A percentile compares a stretch with the other conserved stretches of the same genome.
Conservation (phyloP, 2,888 invertebrate genomes). For the Omphaloscelis lunosa region DNA sequence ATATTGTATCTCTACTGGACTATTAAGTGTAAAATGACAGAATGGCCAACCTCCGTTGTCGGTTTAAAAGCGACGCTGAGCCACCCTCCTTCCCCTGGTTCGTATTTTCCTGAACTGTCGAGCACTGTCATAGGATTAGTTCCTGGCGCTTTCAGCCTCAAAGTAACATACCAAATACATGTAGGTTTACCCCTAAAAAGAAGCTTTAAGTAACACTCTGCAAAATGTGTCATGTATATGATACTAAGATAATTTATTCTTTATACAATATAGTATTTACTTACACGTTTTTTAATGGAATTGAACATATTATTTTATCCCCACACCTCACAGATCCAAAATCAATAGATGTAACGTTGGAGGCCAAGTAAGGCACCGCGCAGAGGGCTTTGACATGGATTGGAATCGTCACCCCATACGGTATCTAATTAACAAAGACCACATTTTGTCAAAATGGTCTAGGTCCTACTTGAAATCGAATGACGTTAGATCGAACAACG, state of each 20-base stretch:
- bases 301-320: slow-evolving; percentile 88
- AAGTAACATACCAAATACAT: slow-evolving; percentile 89
- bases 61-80: slow-evolving; percentile 91
- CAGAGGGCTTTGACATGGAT: slow-evolving; percentile 90
- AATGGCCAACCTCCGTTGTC: slow-evolving; percentile 78
- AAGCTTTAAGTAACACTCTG: neutral
- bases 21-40: neutral
- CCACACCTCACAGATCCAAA: slow-evolving; percentile 91
- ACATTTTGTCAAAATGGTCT: neutral
- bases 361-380: slow-evolving; percentile 90
- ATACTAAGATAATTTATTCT: neutral
- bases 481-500: neutral
- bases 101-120: slow-evolving; percentile 85
- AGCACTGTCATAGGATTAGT: slow-evolving; percentile 80
- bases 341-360: slow-evolving; percentile 84
- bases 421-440: slow-evolving; percentile 80
- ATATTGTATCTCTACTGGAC: too few species aligned
- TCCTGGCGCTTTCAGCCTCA: slow-evolving; percentile 79
- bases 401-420: slow-evolving; percentile 91
- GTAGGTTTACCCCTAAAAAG: slow-evolving; percentile 89
- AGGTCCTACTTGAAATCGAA: neutral
- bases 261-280: slow-evolving; percentile 61
- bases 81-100: slow-evolving; percentile 87
- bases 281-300: slow-evolving; percentile 91
- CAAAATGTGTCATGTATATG: neutral